Base-by-base conservation (phyloP, 2,797 vertebrate species). In the Nothura maculosa region DNA sequence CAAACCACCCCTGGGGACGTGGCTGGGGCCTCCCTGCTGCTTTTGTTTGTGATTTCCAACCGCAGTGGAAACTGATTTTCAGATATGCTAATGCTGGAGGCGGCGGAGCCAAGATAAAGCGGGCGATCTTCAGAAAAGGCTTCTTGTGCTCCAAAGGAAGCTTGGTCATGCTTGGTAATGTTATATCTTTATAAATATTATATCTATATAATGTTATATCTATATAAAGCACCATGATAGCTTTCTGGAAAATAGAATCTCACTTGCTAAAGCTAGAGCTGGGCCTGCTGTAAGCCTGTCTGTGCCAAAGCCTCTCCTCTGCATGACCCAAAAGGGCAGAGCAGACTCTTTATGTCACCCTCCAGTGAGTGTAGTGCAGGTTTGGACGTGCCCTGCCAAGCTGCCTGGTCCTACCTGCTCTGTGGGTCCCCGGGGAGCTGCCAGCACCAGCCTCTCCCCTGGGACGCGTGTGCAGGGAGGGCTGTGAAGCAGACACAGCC, bases 21-120 rank as follows among this genome's bases (percentile, higher is more conserved):
- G 0, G 62, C 43, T 90, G 95, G 87, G 92, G 90, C 95, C 93
- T 94, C 92, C 85, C 84, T 89, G 86, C 76, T 92, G 79, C 93
- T 87, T 95, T 52, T 50, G 79, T 85, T 87, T 81, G 93, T 66
- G 90, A 85, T 73, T 88, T 67, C 86, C 88, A 93, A 85, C 75
- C 91, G 73, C 85, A 81, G 73, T 93, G 90, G 81, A 93, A 91
- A 83, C 10, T 0, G 0, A 25, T 88, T 93, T 90, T 80, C 86
- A 90, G 88, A 91, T 64, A 87, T 3, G n/a, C 62, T 91, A 91
- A 58, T 80, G 38, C 24, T 89, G 87, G 85, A 62, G 83, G 66
- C 24, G 80, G 50, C 67, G 63, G 82, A 86, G 91, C 67, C 77
- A 91, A 92, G 67, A 75, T 20, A 73, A 89, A 91, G 47, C 60